Conservation (phyloP, 1,140 invertebrate species). For the Magallana ariakensis region DNA sequence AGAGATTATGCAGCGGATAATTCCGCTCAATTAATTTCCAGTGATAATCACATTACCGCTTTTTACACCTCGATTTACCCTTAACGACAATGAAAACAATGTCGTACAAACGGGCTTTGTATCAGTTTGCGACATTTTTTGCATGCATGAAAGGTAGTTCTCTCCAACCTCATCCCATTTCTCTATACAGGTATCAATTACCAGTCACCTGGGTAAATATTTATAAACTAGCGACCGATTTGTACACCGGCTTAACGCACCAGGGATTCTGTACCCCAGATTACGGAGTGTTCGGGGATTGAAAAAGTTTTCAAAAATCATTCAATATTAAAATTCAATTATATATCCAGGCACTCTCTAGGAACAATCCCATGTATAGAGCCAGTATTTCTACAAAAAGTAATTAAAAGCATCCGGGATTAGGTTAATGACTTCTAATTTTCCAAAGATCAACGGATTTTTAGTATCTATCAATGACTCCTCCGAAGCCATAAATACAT, state of each 20-base stretch:
- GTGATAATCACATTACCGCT: not conserved
- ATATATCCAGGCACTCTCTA: not conserved
- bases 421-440: not conserved
- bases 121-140: not conserved
- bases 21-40: conserved; percentile 14
- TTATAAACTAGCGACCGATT: not conserved
- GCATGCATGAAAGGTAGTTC: not conserved
- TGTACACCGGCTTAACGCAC: not conserved
- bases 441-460: conserved; percentile 5
- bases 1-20: not conserved
- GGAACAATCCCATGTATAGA: not conserved
- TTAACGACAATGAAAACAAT: not conserved
- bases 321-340: not conserved
- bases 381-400: not conserved
- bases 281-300: not conserved
- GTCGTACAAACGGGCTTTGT: not conserved
- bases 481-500: not conserved
- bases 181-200: conserved; percentile 24
- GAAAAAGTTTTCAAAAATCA: not conserved
- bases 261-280: not conserved
- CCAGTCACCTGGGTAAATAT: conserved; percentile 29
- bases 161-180: not conserved
- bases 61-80: not conserved
- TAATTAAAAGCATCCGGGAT: conserved; percentile 9
- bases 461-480: not conserved